phyloP scores from a whole-genome alignment of 2,113 vertebrate species.

The Caracal caracal region DNA sequence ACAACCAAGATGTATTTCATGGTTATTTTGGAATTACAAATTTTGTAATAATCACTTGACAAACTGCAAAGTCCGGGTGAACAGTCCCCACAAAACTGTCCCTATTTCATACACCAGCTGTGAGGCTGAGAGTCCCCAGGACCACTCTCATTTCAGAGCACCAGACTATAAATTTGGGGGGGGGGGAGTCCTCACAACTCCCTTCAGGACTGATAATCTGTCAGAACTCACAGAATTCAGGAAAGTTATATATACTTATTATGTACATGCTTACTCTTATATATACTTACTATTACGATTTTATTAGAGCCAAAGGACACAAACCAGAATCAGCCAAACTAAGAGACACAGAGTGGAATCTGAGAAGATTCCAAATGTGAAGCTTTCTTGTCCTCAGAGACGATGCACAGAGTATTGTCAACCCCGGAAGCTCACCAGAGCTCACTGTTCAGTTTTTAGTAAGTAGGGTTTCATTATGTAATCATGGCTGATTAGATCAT shows the following conservation, averaged over 20 bases:
- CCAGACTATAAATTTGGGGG: background rate
- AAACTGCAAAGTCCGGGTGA: background rate
- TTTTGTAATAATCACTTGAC: background rate
- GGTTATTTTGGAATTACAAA: background rate
- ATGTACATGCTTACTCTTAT: background rate
- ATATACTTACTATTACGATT: background rate
- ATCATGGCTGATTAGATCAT: background rate
- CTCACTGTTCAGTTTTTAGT: background rate
- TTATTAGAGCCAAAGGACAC: background rate
- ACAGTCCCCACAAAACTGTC: background rate
- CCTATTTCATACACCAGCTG: background rate
- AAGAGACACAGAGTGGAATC: background rate
- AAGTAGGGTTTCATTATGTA: background rate
- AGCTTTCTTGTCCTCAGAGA: background rate
- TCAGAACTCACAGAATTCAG: background rate
- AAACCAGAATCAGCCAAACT: background rate
- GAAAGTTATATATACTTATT: background rate
- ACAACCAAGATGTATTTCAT: background rate
- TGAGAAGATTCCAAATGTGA: background rate
- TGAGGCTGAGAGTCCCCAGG: background rate
- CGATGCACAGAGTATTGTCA: background rate
- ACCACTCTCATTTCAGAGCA: background rate
- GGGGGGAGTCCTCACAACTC: background rate
- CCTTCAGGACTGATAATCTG: background rate
- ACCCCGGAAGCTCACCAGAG: background rate